A percentile compares a stretch with the other conserved stretches of the same genome.
Evolutionary conservation across 2,888 invertebrate genomes (phyloP).

Genomic region (Parthenolecanium corni): DNA sequence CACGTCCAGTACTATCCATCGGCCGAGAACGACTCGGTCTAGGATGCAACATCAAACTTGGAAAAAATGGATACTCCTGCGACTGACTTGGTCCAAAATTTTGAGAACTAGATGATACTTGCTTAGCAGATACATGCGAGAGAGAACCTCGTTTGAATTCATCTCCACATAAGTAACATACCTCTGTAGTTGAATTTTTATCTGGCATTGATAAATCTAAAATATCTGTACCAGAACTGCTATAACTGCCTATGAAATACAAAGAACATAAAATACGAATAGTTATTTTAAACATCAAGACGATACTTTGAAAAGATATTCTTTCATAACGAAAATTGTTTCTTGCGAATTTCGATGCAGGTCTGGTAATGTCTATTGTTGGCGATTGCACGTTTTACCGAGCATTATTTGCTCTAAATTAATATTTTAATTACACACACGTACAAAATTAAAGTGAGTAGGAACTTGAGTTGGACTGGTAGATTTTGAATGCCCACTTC

Average conservation of each 20-base stretch:
- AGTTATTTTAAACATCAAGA: too few species aligned
- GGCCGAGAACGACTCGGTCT: slow-evolving; percentile 73
- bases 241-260: slow-evolving; percentile 37
- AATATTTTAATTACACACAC: too few species aligned
- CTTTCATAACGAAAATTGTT: too few species aligned
- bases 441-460: too few species aligned
- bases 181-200: slow-evolving; percentile 79
- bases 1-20: slow-evolving; percentile 66
- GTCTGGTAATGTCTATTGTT: too few species aligned
- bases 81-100: slow-evolving; percentile 33
- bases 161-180: slow-evolving; percentile 82
- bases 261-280: too few species aligned
- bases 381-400: too few species aligned
- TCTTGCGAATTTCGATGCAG: too few species aligned
- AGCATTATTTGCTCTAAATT: too few species aligned
- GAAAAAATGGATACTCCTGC: slow-evolving; percentile 40
- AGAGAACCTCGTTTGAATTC: slow-evolving; percentile 73
- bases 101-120: slow-evolving; percentile 40
- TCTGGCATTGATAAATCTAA: slow-evolving; percentile 84
- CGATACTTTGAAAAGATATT: neutral
- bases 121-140: slow-evolving; percentile 53
- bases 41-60: slow-evolving; percentile 56
- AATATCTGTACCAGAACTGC: slow-evolving; percentile 66
- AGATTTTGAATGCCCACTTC: too few species aligned
- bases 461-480: too few species aligned